These are phyloP conservation scores for Leptura quadrifasciata DNA, from an alignment of 2,888 invertebrate genomes.

Conservation along the genomic window DNA sequence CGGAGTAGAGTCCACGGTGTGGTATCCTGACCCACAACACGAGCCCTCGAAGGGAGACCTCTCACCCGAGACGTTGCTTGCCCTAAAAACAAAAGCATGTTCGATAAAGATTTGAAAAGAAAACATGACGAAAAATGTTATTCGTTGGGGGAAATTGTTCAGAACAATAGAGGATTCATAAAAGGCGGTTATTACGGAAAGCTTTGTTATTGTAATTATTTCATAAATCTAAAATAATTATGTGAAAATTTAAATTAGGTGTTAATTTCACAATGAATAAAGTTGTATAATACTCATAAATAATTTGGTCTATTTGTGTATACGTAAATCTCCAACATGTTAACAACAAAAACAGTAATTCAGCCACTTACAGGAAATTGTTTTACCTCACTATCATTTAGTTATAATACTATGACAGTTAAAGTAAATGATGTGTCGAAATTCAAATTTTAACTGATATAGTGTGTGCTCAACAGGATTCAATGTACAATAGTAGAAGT, in stretches of 20 bases:
- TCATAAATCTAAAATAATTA: neutral
- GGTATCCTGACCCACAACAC: constrained; percentile 88
- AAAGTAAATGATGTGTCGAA: no score
- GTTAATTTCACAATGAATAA: no score
- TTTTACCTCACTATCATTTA: no score
- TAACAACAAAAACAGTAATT: no score
- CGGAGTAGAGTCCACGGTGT: constrained; percentile 86
- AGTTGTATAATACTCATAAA: no score
- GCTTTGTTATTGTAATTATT: constrained; percentile 6
- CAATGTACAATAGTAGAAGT: no score
- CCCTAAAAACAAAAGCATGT: constrained; percentile 74
- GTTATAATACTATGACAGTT: no score
- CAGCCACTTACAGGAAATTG: no score
- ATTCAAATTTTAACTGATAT: no score
- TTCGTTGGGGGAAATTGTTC: neutral
- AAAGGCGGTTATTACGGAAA: neutral
- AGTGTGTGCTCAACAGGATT: no score
- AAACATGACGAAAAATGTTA: neutral
- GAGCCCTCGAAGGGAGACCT: constrained; percentile 91
- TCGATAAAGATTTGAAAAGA: constrained; percentile 29
- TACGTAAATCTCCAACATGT: no score
- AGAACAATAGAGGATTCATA: neutral
- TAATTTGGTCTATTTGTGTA: no score
- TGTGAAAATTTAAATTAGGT: neutral
- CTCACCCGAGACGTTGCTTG: constrained; percentile 82